Evolutionary conservation across 2,888 invertebrate species (phyloP).

Genomic region (Embidobia sp.): DNA sequence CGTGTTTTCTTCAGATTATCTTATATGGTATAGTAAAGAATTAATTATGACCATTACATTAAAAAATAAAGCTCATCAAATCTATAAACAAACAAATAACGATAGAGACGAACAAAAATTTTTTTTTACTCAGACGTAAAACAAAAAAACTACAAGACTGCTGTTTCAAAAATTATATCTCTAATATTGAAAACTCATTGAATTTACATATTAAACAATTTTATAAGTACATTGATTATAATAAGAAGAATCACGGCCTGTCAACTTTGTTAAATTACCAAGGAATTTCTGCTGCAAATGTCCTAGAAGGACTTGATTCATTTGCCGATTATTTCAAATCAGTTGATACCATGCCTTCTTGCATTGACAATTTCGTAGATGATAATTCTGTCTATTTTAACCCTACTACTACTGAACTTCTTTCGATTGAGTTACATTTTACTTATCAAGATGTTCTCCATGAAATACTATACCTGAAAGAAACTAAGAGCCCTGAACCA

Average conservation of each 20-base stretch:
- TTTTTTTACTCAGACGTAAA: too few relatives aligned
- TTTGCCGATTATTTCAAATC: not conserved
- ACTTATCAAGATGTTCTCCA: not conserved
- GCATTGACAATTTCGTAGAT: too few relatives aligned
- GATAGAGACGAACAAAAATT: too few relatives aligned
- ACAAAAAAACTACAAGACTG: not conserved
- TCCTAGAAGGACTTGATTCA: not conserved
- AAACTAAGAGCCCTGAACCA: not conserved
- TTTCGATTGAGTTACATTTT: not conserved
- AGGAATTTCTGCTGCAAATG: not conserved
- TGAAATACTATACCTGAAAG: not conserved
- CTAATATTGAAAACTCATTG: not conserved
- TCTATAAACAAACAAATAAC: too few relatives aligned
- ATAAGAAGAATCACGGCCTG: not conserved
- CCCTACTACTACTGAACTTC: too few relatives aligned
- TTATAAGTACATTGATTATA: not conserved
- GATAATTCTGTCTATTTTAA: too few relatives aligned
- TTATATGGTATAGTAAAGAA: too few relatives aligned
- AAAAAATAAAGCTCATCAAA: too few relatives aligned
- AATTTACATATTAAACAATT: not conserved
- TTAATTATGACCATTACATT: too few relatives aligned
- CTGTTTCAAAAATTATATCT: not conserved
- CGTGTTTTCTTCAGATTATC: too few relatives aligned
- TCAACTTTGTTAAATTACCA: not conserved
- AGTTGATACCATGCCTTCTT: not conserved